Percentiles rank a stretch among this genome's conserved stretches.
phyloP scores from a whole-genome alignment of 2,113 vertebrate genomes.

The Acrocephalus arundinaceus region DNA sequence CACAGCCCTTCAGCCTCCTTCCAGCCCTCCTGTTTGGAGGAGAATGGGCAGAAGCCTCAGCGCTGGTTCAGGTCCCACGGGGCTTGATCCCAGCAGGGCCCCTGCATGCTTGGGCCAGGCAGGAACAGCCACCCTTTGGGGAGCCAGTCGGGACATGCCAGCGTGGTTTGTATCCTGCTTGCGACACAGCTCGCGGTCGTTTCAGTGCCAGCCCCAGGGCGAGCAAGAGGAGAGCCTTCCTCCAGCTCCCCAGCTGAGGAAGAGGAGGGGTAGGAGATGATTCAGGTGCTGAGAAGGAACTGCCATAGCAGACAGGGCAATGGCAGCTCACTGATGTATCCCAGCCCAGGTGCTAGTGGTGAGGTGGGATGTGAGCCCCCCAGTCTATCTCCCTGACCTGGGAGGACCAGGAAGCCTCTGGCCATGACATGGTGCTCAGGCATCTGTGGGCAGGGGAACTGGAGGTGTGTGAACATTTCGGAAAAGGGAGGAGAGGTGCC shows the following conservation, averaged over 20 bases:
- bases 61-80: accelerated
- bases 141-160: accelerated
- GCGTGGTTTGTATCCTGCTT: background rate
- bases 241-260: background rate
- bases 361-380: background rate
- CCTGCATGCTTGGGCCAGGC: accelerated
- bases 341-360: background rate
- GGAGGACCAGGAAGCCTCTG: background rate
- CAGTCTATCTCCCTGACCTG: background rate
- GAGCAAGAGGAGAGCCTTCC: background rate
- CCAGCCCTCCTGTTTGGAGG: background rate
- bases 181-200: accelerated
- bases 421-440: accelerated
- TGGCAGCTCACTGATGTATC: background rate
- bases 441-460: background rate
- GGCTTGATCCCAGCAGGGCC: background rate
- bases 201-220: background rate
- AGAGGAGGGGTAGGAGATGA: background rate
- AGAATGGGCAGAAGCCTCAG: background rate
- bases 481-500: background rate
- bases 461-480: background rate
- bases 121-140: accelerated
- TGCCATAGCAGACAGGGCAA: accelerated
- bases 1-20: background rate
- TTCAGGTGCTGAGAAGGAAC: background rate